Percentiles rank a stretch among this genome's conserved stretches.
Conservation (phyloP, 92 coral and sea anemone genomes). For the Micromussa lordhowensis region DNA sequence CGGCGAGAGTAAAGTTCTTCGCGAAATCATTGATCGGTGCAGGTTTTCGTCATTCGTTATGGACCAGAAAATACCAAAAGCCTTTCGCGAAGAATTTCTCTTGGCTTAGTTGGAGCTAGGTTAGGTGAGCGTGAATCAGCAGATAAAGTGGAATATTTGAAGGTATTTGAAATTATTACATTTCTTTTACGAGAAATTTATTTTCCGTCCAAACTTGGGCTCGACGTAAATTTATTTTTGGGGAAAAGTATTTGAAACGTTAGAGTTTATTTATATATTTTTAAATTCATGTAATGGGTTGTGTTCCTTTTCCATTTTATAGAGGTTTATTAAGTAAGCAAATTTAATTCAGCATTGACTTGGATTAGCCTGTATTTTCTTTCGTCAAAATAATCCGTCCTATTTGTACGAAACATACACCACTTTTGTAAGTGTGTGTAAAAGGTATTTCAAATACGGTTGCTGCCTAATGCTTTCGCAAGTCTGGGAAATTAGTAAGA, state of each 20-base stretch:
- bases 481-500: neutral
- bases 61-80: neutral
- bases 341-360: neutral
- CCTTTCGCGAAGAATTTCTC: neutral
- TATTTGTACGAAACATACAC: no score
- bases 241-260: neutral
- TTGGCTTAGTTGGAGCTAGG: neutral
- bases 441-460: no score
- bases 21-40: neutral
- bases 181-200: neutral
- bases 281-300: neutral
- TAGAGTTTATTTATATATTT: neutral
- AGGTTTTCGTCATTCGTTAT: neutral
- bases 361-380: neutral
- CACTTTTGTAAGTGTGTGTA: no score
- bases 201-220: neutral
- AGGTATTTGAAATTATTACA: neutral
- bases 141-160: neutral
- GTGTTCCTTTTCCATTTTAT: neutral
- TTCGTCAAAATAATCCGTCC: no score
- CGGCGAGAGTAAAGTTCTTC: neutral
- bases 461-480: neutral
- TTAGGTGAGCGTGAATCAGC: neutral
- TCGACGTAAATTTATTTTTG: neutral
- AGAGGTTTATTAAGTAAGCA: neutral